Base-by-base conservation (phyloP, 2,888 invertebrate species). In the Eulithis prunata region DNA sequence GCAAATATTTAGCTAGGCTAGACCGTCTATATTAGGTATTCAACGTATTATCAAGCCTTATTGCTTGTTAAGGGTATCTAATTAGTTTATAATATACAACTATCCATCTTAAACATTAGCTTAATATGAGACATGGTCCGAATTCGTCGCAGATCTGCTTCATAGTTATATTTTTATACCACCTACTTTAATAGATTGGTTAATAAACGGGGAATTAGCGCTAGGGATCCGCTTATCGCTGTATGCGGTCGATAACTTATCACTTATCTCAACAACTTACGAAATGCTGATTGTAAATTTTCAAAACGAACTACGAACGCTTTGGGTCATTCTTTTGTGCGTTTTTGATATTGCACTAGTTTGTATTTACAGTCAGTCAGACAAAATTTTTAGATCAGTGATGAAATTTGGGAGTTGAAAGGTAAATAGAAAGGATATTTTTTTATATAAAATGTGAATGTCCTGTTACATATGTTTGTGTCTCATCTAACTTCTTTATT, bases 201-300 rank as follows among this genome's bases (percentile, higher is more conserved):
- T 52, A 51, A 14, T 58, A 66, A 11, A 45, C 54, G 14, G 41
- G 47, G 59, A 63, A 60, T 68, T 61, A 61, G 53, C 49, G 14
- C 56, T 64, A 57, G 21, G 57, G 57, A 51, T 58, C 38, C 54
- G 14, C 51, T 63, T 68, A 68, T 68, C 68, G 10, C n/a, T 28
- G 21, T 55, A 36, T 32, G 38, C 47, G 43, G 51, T 45, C 52
- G 57, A 64, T 64, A 68, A 6, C 67, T 54, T 68, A 68, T 66
- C 47, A 52, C 49, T 58, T 64, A 64, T 68, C 68, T 64, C 38
- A 61, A 61, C 54, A 51, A 68, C 61, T 57, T 61, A 41, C 54
- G 47, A 36, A 52, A 53, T 14, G 43, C 43, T 32, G 38, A 55
- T 58, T 66, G 57, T 21, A 53, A 52, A 53, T 43, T 56, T 53